Evolutionary conservation across 92 coral and sea anemone species (phyloP), one percentile per base, ranked within the genome.

Genomic region (Phenganax stokvisi): DNA sequence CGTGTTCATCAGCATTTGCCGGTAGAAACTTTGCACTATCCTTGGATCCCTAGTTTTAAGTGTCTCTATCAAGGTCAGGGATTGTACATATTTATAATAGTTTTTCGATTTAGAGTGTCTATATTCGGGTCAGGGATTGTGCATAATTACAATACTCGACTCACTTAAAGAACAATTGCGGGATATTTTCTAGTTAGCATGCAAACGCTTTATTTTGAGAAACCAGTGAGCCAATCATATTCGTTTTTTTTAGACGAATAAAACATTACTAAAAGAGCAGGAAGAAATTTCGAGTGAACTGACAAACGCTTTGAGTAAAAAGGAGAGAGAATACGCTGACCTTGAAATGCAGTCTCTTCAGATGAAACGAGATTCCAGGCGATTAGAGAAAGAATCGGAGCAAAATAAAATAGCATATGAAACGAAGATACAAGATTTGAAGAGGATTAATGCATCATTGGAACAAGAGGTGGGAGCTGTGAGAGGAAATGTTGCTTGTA

Each of bases 361-460:
- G 60, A 60, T 92, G 88, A 87, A 88, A 67, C 97, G 89, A 37
- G 91, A 89, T 69, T 87, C 86, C 51, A 12, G 53, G 3, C 83
- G 54, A 31, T 20, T 47, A 44, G n/a, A n/a, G 25, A 51, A 15
- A 3, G 83, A 79, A 20, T 10, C 65, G 10, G 93, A 92, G 81
- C 86, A 96, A 57, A 73, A 84, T 54, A 88, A 88, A 76, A 88
- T 89, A 10, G 90, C 85, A 2, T 80, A 88, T 69, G 83, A 91
- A 57, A 84, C 88, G 61, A 87, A 87, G 64, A 85, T 88, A 51
- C 89, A 90, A 44, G 98, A 94, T 64, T 66, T 91, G 58, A 91
- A 82, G 76, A 87, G 63, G 17, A 73, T 82, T 28, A 90, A 91
- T 72, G 54, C 65, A 0, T 86, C 85, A 5, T 91, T 94, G 9